Evolutionary conservation across 35 echinoderm and acorn worm genomes (phyloP).

Genomic region (Holothuria glaberrima): DNA sequence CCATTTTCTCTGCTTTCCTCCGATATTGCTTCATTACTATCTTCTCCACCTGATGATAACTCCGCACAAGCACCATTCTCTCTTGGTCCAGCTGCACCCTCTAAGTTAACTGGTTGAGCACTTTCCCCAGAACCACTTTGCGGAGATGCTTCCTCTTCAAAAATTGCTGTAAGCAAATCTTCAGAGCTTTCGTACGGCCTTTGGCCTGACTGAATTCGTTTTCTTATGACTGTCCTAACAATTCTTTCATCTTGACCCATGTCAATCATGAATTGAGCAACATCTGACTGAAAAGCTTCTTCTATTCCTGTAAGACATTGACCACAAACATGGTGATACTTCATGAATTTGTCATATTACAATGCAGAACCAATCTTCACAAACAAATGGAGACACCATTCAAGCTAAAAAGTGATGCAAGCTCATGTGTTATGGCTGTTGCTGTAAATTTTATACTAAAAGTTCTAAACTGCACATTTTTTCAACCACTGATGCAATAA

Average conservation of each 20-base stretch:
- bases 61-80: too few species aligned
- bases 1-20: not conserved
- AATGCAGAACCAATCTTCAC: too few species aligned
- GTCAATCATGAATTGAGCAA: constrained; percentile 63
- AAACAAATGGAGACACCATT: too few species aligned
- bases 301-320: constrained; percentile 51
- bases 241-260: constrained; percentile 75
- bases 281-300: constrained; percentile 57
- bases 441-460: too few species aligned
- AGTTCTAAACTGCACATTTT: too few species aligned
- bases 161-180: constrained; percentile 67
- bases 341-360: too few species aligned
- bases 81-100: not conserved
- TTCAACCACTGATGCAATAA: too few species aligned
- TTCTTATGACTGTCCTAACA: constrained; percentile 43
- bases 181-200: constrained; percentile 32
- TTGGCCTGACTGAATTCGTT: constrained; percentile 32
- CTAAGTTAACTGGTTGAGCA: not conserved
- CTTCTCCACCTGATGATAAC: not conserved
- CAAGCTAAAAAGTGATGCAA: too few species aligned
- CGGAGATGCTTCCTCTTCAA: constrained; percentile 61
- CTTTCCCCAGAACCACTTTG: not conserved
- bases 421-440: too few species aligned
- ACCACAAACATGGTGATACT: not conserved
- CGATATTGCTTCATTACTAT: not conserved